A percentile compares a stretch with the other conserved stretches of the same genome.
phyloP scores from a whole-genome alignment of 2,888 invertebrate species.

The Rhodophaea formosa region DNA sequence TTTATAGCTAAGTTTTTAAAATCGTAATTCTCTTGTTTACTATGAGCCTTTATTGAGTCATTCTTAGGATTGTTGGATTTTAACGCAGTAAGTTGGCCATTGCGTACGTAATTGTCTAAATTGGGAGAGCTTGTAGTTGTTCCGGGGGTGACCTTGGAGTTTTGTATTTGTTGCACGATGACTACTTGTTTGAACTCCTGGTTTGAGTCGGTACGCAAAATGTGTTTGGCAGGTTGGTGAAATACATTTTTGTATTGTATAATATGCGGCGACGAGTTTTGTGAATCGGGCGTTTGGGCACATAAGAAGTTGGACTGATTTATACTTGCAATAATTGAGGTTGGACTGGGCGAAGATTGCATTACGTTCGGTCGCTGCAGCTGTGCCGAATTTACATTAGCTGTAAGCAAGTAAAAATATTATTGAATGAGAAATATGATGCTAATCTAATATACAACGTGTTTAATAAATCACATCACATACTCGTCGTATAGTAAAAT shows the following conservation, averaged over 20 bases:
- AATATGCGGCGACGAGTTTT: constrained; percentile 29
- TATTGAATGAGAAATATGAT: background rate
- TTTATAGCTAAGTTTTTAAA: constrained; percentile 57
- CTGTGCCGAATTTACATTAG: constrained; percentile 50
- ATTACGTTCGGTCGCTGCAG: constrained; percentile 59
- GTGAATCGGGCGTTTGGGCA: constrained; percentile 52
- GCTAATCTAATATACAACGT: too few species aligned
- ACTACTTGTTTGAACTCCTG: constrained; percentile 56
- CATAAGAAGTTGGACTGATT: constrained; percentile 75
- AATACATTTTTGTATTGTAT: constrained; percentile 42
- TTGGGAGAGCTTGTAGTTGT: constrained; percentile 20
- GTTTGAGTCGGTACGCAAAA: constrained; percentile 32
- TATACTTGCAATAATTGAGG: constrained; percentile 69
- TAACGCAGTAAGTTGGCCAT: constrained; percentile 33
- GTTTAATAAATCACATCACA: background rate
- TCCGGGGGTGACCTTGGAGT: constrained; percentile 28
- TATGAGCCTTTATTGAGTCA: constrained; percentile 24
- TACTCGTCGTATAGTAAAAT: too few species aligned
- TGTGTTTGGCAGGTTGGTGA: constrained; percentile 41
- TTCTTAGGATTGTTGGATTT: constrained; percentile 32
- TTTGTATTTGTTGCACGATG: constrained; percentile 47
- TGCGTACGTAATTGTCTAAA: constrained; percentile 33
- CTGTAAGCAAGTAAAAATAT: constrained; percentile 37
- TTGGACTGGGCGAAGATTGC: constrained; percentile 75
- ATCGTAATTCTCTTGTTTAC: constrained; percentile 50